Evolutionary conservation across 35 echinoderm and acorn worm genomes (phyloP).

Genomic region (Lytechinus variegatus): DNA sequence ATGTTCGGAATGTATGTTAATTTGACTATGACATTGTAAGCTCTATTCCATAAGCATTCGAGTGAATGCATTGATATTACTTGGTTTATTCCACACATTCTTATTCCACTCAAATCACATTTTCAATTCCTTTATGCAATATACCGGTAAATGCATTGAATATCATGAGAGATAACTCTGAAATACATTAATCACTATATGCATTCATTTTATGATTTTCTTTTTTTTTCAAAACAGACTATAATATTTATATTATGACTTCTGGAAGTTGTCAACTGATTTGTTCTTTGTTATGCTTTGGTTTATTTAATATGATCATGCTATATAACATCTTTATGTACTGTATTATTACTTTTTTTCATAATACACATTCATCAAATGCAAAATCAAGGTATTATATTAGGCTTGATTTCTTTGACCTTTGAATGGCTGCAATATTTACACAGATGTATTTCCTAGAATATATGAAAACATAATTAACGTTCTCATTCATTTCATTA

Average conservation of each 20-base stretch:
- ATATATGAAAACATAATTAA: background rate
- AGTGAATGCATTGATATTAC: background rate
- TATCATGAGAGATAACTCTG: no score
- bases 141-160: no score
- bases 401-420: background rate
- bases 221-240: background rate
- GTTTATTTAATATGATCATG: background rate
- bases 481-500: background rate
- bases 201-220: background rate
- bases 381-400: background rate
- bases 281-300: no score
- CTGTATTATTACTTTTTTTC: background rate
- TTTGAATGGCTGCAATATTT: conserved; percentile 4
- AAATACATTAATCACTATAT: no score
- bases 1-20: background rate
- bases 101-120: no score
- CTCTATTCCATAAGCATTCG: background rate
- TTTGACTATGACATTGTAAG: background rate
- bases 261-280: no score
- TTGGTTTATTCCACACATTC: no score
- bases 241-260: no score
- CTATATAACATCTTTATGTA: background rate
- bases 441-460: background rate
- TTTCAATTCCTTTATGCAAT: no score
- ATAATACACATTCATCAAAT: background rate